Evolutionary conservation across 1,140 invertebrate species (phyloP).

Genomic region (Orius laevigatus): DNA sequence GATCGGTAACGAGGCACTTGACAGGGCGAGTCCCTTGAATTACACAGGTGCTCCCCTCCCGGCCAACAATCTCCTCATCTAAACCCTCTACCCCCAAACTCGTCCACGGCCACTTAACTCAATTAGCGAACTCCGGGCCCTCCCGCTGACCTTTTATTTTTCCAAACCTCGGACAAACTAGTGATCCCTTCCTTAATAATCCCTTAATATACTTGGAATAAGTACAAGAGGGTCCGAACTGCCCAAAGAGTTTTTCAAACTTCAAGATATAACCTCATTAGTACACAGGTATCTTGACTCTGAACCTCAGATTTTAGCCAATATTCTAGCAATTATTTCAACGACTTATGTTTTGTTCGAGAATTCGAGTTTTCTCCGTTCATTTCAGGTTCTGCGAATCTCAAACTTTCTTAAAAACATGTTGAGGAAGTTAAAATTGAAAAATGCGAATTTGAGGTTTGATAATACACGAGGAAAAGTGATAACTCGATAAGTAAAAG

Average conservation of each 20-base stretch:
- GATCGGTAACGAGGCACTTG: neutral
- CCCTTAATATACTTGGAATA: neutral
- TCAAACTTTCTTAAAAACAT: too few relatives aligned
- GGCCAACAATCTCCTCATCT: neutral
- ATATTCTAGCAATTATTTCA: too few relatives aligned
- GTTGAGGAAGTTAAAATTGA: too few relatives aligned
- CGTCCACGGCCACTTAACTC: too few relatives aligned
- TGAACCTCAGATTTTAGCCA: too few relatives aligned
- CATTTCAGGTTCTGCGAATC: too few relatives aligned
- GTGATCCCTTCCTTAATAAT: neutral
- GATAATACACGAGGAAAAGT: neutral
- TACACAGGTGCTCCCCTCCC: neutral
- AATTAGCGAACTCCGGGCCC: neutral
- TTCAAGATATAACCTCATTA: too few relatives aligned
- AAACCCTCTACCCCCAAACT: neutral
- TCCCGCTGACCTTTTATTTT: constrained; percentile 4
- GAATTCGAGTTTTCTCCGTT: too few relatives aligned
- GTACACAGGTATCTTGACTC: too few relatives aligned
- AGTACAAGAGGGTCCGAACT: neutral
- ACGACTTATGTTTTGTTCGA: too few relatives aligned
- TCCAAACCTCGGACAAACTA: neutral
- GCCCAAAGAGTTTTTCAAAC: too few relatives aligned
- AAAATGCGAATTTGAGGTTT: too few relatives aligned
- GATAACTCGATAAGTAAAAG: constrained; percentile 2
- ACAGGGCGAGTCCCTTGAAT: neutral